Evolutionary conservation across 2,113 vertebrate genomes (phyloP).

Genomic region (Ochotona curzoniae): DNA sequence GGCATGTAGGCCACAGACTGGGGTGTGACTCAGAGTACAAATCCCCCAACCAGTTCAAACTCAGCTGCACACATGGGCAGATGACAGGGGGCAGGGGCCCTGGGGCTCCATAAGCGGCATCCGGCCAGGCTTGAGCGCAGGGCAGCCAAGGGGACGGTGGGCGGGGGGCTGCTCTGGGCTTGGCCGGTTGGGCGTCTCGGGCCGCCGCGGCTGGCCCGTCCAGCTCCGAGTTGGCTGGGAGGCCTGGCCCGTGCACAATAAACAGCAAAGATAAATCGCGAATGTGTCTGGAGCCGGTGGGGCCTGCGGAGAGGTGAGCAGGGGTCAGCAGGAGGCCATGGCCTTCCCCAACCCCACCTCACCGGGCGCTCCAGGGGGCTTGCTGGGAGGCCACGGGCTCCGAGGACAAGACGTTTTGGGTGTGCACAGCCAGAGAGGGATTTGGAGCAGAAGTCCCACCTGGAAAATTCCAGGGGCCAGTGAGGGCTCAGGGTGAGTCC

Average conservation of each 20-base stretch:
- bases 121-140: constrained; percentile 55
- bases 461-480: constrained; percentile 66
- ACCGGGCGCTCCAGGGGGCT: neutral
- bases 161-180: constrained; percentile 70
- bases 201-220: constrained; percentile 57
- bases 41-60: constrained; percentile 40
- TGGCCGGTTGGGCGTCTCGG: constrained; percentile 72
- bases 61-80: constrained; percentile 63
- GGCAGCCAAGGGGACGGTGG: constrained; percentile 58
- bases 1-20: constrained; percentile 64
- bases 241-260: constrained; percentile 72
- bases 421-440: neutral
- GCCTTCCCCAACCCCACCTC: neutral
- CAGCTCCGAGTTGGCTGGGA: constrained; percentile 74
- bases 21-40: constrained; percentile 61
- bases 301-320: constrained; percentile 40
- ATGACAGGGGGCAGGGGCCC: constrained; percentile 64
- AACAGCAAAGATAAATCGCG: constrained; percentile 80
- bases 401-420: neutral
- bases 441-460: constrained; percentile 60
- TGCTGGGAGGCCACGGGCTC: neutral
- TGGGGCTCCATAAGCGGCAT: constrained; percentile 26
- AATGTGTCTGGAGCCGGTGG: constrained; percentile 75
- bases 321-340: constrained; percentile 60
- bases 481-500: neutral